These are phyloP conservation scores for Cabera pusaria DNA, from an alignment of 2,888 invertebrate species.

Conservation along the genomic window DNA sequence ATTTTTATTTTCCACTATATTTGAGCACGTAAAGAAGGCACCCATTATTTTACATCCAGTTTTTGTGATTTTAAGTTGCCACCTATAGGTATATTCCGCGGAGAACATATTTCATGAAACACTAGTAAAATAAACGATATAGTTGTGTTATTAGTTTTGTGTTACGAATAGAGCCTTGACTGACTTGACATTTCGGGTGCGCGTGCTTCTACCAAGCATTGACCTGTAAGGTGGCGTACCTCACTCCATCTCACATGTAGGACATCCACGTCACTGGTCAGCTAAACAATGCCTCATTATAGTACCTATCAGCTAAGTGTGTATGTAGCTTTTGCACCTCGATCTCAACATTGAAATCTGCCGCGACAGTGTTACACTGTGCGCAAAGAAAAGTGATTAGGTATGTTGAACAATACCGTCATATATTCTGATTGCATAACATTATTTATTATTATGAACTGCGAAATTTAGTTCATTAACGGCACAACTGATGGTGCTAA, in stretches of 20 bases:
- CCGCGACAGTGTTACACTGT: conserved; percentile 64
- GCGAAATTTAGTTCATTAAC: too few relatives aligned
- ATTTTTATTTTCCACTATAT: neutral
- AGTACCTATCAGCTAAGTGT: conserved; percentile 28
- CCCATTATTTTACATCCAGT: too few relatives aligned
- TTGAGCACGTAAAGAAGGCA: too few relatives aligned
- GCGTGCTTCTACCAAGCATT: conserved; percentile 56
- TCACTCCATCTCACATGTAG: conserved; percentile 59
- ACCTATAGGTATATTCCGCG: too few relatives aligned
- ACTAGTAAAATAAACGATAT: too few relatives aligned
- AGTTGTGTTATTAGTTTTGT: too few relatives aligned
- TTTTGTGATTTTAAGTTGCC: too few relatives aligned
- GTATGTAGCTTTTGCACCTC: conserved; percentile 51
- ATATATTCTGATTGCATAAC: conserved; percentile 46
- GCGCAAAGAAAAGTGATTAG: too few relatives aligned
- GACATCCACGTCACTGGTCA: conserved; percentile 42
- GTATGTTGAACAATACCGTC: too few relatives aligned
- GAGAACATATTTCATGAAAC: too few relatives aligned
- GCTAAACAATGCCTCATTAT: conserved; percentile 72
- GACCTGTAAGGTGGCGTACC: conserved; percentile 50
- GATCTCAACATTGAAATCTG: conserved; percentile 65
- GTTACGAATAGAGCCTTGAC: too few relatives aligned
- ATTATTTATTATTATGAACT: conserved; percentile 34
- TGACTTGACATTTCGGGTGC: conserved; percentile 69
- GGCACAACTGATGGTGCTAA: too few relatives aligned